Conservation (phyloP, 2,888 invertebrate genomes). For the Tachystola acroxantha region DNA sequence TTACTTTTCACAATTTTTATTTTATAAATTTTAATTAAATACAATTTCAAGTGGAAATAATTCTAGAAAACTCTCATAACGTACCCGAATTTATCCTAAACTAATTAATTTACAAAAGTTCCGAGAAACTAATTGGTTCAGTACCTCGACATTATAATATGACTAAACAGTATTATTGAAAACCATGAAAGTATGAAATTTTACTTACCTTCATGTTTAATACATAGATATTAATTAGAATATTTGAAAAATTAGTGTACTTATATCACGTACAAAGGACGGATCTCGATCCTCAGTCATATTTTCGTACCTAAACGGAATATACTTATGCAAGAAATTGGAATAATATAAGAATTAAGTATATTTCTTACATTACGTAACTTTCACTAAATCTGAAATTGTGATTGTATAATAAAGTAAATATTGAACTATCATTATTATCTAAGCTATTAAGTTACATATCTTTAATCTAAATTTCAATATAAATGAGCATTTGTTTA, state of each 20-base stretch:
- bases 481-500: conserved; percentile 50
- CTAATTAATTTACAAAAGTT: conserved; percentile 50
- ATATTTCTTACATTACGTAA: conserved; percentile 22
- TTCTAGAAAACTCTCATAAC: conserved; percentile 41
- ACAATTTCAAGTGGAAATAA: conserved; percentile 56
- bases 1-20: conserved; percentile 47
- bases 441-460: conserved; percentile 20
- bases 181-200: no score
- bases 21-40: conserved; percentile 69
- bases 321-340: conserved; percentile 26
- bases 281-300: conserved; percentile 37
- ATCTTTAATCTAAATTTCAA: conserved; percentile 34
- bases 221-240: conserved; percentile 24
- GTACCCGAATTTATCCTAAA: conserved; percentile 34
- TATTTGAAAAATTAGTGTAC: conserved; percentile 22
- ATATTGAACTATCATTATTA: conserved; percentile 27
- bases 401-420: conserved; percentile 12
- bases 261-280: conserved; percentile 29
- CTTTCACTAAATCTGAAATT: neutral
- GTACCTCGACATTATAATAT: conserved; percentile 36
- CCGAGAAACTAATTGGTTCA: conserved; percentile 32
- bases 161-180: conserved; percentile 37
- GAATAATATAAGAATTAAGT: conserved; percentile 31
- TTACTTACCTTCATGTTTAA: no score
- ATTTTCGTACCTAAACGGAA: conserved; percentile 22